Evolutionary conservation across 2,113 vertebrate genomes (phyloP).

Genomic region (Oryzias woworae): DNA sequence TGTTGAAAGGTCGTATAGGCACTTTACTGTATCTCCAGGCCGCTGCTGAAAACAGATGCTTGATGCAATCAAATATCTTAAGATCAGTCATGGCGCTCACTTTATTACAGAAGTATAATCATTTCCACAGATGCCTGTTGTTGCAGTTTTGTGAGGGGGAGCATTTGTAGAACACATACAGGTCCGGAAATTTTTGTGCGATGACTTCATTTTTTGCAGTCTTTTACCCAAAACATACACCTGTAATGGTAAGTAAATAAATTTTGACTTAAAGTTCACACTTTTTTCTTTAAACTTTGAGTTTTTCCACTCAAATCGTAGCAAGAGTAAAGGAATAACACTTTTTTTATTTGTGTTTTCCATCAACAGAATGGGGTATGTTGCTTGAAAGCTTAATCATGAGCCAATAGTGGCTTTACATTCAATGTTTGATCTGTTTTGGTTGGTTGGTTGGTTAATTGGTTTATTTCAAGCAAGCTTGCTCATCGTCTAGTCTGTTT

Average conservation of each 20-base stretch:
- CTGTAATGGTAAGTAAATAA: constrained; percentile 6
- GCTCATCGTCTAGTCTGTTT: too few relatives aligned
- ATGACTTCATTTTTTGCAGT: constrained; percentile 1
- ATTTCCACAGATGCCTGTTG: constrained; percentile 65
- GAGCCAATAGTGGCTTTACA: neutral
- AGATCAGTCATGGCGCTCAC: constrained; percentile 42
- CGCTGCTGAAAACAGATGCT: constrained; percentile 36
- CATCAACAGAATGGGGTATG: neutral
- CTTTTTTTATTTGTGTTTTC: neutral
- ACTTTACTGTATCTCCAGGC: constrained; percentile 1
- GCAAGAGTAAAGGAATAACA: neutral
- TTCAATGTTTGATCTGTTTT: constrained; percentile 2
- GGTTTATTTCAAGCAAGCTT: too few relatives aligned
- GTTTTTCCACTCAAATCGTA: neutral
- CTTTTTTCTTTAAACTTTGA: neutral
- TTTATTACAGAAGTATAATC: constrained; percentile 42
- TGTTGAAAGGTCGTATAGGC: constrained; percentile 2
- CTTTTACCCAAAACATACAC: constrained; percentile 11
- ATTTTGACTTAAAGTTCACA: neutral
- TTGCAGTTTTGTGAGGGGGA: constrained; percentile 38
- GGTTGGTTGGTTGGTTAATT: too few relatives aligned
- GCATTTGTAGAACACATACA: constrained; percentile 42
- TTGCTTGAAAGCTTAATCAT: constrained; percentile 1
- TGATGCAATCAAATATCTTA: constrained; percentile 49
- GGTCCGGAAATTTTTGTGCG: constrained; percentile 4